Percentiles rank a stretch among this genome's conserved stretches.
Evolutionary conservation across 2,113 vertebrate species (phyloP).

Genomic region (Nothoprocta perdicaria): DNA sequence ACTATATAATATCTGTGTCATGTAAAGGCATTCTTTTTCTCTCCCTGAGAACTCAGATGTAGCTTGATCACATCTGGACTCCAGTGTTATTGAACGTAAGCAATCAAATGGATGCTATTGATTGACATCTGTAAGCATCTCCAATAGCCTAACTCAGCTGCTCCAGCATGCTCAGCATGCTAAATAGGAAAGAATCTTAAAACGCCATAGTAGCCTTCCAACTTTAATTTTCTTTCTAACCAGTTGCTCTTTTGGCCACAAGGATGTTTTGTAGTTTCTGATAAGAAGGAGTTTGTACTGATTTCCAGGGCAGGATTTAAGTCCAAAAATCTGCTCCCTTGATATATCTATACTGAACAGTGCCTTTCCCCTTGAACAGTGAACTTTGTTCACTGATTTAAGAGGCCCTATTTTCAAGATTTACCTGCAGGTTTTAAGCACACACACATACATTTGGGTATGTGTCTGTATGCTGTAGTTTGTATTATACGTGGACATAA

Average conservation of each 20-base stretch:
- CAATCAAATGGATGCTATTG: constrained; percentile 13
- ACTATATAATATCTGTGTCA: constrained; percentile 22
- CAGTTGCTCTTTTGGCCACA: not conserved
- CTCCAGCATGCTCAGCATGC: not conserved
- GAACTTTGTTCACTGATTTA: not conserved
- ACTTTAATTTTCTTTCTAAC: constrained; percentile 4
- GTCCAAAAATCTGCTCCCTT: not conserved
- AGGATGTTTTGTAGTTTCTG: not conserved
- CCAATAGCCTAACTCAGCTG: constrained; percentile 3
- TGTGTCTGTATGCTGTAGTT: not conserved
- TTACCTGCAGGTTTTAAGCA: not conserved
- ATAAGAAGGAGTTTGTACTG: not conserved
- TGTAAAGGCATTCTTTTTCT: not conserved
- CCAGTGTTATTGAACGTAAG: not conserved
- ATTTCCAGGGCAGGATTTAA: not conserved
- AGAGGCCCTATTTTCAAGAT: not conserved
- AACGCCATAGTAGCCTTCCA: constrained; percentile 10
- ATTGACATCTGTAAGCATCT: constrained; percentile 24
- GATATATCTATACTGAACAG: fast-evolving
- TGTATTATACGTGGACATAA: not conserved
- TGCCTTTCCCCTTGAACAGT: not conserved
- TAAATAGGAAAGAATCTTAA: constrained; percentile 41
- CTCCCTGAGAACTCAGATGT: not conserved
- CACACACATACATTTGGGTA: not conserved
- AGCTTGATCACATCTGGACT: constrained; percentile 29